Base-by-base conservation (phyloP, 2,113 vertebrate species). In the Desmodus rotundus region DNA sequence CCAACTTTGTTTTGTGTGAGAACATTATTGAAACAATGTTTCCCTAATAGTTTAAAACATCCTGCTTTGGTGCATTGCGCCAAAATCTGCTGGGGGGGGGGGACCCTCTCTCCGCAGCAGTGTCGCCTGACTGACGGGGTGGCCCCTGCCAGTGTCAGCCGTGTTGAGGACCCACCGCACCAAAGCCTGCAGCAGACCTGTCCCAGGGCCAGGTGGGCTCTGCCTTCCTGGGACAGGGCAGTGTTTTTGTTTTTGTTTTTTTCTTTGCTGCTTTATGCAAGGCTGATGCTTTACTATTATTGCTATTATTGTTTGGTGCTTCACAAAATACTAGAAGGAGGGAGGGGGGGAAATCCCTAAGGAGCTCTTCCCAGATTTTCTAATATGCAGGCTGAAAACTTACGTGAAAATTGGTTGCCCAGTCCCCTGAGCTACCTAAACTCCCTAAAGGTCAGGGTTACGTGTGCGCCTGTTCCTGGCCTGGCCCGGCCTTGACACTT, bases 401-500 rank as follows among this genome's bases (percentile, higher is more conserved):
- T 36, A 65, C 85, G 94, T 68, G 76, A 38, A 63, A 89, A 54
- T 20, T 56, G 94, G 70, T 93, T 65, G 72, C 76, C 90, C 81
- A 22, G 36, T 36, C 58, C 85, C 86, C 80, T 1, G 26, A 56
- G 72, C 90, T 82, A 41, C 86, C 91, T 97, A 47, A 16, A 33
- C 89, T 83, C 65, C 90, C 96, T 91, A 58, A 65, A 90, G 94
- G 91, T 73, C 14, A 84, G 95, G 50, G 26, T 28, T 1, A 4
- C 20, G 26, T 2, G 14, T 56, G 68, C 5, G 10, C 41, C 88
- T 52, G 28, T 31, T 7, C n/a, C 50, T 24, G 82, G 61, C 88
- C 77, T 26, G 14, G 72, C 93, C 33, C 87, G 41, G 96, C 76
- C 36, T 96, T 97, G 95, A 97, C 96, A 99, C 99, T 99, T 98